Percentiles rank a stretch among this genome's conserved stretches.
These are phyloP conservation scores for Palythoa heliodiscus DNA, from an alignment of 92 coral and sea anemone species.

Conservation along the genomic window DNA sequence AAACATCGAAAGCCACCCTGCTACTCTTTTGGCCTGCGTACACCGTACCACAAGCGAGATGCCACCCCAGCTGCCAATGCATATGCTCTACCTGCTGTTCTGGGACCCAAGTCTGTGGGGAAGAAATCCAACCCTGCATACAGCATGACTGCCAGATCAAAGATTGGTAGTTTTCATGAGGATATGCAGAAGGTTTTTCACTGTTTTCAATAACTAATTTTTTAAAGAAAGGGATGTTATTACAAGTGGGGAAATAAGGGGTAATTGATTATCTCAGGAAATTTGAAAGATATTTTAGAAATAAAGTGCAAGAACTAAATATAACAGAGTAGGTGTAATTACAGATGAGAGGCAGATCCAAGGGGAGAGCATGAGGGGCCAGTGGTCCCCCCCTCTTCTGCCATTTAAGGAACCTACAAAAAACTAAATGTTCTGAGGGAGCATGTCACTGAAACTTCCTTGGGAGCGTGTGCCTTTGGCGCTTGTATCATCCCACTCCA, in stretches of 20 bases:
- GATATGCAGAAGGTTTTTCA: slow-evolving; percentile 84
- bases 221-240: background rate
- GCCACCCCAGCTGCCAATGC: slow-evolving; percentile 90
- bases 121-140: slow-evolving; percentile 84
- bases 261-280: no score
- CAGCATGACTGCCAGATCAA: slow-evolving; percentile 86
- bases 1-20: slow-evolving; percentile 76
- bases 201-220: background rate
- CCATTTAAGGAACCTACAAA: no score
- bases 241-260: background rate
- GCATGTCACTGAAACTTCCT: no score
- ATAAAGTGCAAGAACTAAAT: no score
- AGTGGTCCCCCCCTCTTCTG: no score
- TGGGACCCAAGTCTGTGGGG: slow-evolving; percentile 93
- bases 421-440: no score
- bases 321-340: no score
- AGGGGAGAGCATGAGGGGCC: no score
- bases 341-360: no score
- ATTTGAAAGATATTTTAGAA: no score
- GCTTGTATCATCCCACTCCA: no score
- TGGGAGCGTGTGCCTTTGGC: no score
- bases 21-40: slow-evolving; percentile 95
- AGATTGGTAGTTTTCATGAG: slow-evolving; percentile 97
- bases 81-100: slow-evolving; percentile 68
- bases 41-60: slow-evolving; percentile 71